phyloP scores from a whole-genome alignment of 2,113 vertebrate species.

The Lycaon pictus region DNA sequence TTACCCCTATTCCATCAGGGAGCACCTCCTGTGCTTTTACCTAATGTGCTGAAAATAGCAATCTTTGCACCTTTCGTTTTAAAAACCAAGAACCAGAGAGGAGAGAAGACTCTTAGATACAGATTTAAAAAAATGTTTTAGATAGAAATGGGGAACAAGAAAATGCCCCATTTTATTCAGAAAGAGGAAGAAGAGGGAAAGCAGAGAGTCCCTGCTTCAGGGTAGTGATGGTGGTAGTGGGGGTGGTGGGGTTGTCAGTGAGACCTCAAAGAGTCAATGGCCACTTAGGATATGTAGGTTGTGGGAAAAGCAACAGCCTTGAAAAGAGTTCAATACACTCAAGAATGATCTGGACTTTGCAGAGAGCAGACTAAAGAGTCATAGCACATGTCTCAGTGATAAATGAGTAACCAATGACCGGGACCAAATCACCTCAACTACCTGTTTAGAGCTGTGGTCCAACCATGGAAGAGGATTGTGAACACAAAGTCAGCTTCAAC shows the following conservation, averaged over 20 bases:
- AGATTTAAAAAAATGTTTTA: background rate
- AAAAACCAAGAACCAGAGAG: background rate
- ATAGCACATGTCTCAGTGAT: background rate
- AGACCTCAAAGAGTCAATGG: background rate
- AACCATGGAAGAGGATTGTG: background rate
- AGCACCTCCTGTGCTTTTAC: background rate
- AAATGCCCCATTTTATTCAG: background rate
- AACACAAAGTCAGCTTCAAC: background rate
- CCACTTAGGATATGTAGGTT: background rate
- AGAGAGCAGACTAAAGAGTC: background rate
- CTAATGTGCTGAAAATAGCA: background rate
- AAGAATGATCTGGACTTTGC: background rate
- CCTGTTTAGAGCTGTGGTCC: background rate
- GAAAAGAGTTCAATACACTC: background rate
- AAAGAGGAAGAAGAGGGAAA: background rate
- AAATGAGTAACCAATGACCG: background rate
- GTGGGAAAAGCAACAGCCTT: background rate
- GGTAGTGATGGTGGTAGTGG: too few species aligned
- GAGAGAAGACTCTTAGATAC: background rate
- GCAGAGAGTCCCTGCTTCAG: background rate
- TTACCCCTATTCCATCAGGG: background rate
- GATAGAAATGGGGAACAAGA: background rate
- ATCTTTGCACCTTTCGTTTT: background rate
- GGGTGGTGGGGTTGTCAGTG: rapidly evolving
- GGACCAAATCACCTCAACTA: background rate